These are phyloP conservation scores for Orius insidiosus DNA, from an alignment of 1,140 invertebrate genomes.

Conservation along the genomic window DNA sequence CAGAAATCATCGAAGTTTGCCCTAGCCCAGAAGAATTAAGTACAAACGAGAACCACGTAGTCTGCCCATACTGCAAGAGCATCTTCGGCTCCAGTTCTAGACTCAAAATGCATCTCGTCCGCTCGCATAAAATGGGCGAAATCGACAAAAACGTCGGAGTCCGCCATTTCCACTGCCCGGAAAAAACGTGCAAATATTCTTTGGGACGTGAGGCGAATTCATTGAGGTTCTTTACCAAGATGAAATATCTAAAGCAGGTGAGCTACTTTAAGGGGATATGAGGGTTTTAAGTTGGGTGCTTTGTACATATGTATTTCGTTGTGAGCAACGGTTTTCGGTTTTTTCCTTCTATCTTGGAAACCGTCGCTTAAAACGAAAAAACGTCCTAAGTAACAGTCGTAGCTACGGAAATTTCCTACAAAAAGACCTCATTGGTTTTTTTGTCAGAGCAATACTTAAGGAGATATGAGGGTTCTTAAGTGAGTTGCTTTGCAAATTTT, in stretches of 20 bases:
- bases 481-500: too few species aligned
- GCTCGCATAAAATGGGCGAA: slow-evolving; percentile 8
- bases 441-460: too few species aligned
- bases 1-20: slow-evolving; percentile 1
- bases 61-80: slow-evolving; percentile 2
- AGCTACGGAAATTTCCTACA: too few species aligned
- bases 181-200: slow-evolving; percentile 9
- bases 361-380: too few species aligned
- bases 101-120: slow-evolving; percentile 12
- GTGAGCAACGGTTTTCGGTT: too few species aligned
- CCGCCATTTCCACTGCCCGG: slow-evolving; percentile 7
- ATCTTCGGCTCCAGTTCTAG: slow-evolving; percentile 7
- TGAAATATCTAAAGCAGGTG: slow-evolving; percentile 14
- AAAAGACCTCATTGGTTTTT: too few species aligned
- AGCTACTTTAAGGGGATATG: too few species aligned
- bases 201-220: neutral
- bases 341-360: too few species aligned
- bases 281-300: too few species aligned
- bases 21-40: neutral
- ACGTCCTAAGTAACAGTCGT: too few species aligned
- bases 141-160: neutral
- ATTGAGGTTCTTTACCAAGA: slow-evolving; percentile 10
- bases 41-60: neutral
- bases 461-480: too few species aligned
- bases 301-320: too few species aligned